Evolutionary conservation across 1,140 invertebrate genomes (phyloP).

Genomic region (Tribolium castaneum): DNA sequence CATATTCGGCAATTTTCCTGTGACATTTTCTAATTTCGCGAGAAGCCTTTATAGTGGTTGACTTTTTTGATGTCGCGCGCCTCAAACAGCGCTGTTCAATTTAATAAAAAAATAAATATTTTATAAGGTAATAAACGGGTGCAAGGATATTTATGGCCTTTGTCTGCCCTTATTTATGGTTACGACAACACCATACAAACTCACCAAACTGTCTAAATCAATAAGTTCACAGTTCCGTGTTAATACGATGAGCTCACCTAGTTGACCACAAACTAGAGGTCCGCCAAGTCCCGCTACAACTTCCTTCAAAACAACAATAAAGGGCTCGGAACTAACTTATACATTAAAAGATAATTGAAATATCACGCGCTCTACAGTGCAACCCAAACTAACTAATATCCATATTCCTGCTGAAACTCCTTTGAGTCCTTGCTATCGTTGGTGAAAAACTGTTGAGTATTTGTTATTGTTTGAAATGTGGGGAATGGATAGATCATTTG

Average conservation of each 20-base stretch:
- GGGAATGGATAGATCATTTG: too few species aligned
- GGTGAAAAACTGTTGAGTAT: too few species aligned
- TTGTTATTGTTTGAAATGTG: constrained; percentile 13
- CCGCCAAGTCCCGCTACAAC: background rate
- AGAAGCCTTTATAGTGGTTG: constrained; percentile 38
- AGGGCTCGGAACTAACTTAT: background rate
- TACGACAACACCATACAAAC: constrained; percentile 11
- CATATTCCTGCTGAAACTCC: too few species aligned
- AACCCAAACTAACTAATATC: too few species aligned
- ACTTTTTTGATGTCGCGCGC: constrained; percentile 5
- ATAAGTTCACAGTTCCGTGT: constrained; percentile 9
- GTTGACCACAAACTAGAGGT: constrained; percentile 13
- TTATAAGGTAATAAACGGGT: constrained; percentile 33
- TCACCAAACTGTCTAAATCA: constrained; percentile 16
- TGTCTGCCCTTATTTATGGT: constrained; percentile 21
- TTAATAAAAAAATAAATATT: constrained; percentile 34
- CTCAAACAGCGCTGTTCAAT: constrained; percentile 12
- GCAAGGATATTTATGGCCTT: constrained; percentile 29
- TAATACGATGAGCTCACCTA: constrained; percentile 22
- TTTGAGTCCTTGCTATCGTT: too few species aligned
- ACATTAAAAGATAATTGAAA: background rate
- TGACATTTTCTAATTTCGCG: constrained; percentile 35
- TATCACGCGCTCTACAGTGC: background rate
- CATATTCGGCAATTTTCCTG: constrained; percentile 33
- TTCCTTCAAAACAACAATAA: background rate